These are phyloP conservation scores for Echinometra lucunter DNA, from an alignment of 53 echinoderm and acorn worm species.

Conservation along the genomic window DNA sequence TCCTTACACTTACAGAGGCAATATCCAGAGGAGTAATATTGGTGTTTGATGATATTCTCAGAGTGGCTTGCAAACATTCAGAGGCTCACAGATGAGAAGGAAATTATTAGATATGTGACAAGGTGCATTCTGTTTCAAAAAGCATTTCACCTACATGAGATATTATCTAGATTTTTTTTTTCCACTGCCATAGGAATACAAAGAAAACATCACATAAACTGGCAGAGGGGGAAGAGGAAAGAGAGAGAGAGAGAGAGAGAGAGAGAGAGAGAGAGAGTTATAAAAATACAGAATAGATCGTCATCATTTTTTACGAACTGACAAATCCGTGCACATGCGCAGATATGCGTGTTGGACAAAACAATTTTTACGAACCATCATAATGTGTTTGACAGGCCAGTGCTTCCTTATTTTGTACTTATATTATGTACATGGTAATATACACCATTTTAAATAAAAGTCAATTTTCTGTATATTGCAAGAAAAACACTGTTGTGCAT, in stretches of 20 bases:
- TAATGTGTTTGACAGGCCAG: too few species aligned
- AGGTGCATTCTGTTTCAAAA: neutral
- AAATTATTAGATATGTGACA: neutral
- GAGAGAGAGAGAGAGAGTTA: neutral
- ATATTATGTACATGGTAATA: too few species aligned
- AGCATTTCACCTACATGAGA: neutral
- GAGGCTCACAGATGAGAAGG: neutral
- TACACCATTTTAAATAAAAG: too few species aligned
- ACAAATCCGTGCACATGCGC: too few species aligned
- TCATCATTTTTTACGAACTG: too few species aligned
- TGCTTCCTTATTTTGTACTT: too few species aligned
- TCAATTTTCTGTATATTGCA: too few species aligned
- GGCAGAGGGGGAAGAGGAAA: neutral
- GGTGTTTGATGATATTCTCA: neutral
- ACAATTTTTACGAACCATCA: too few species aligned
- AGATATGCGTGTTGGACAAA: too few species aligned
- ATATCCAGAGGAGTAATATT: constrained; percentile 9
- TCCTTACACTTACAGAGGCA: neutral
- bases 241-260: constrained; percentile 12
- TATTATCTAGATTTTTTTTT: neutral
- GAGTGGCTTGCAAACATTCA: constrained; percentile 11
- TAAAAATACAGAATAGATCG: neutral
- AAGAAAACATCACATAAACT: neutral
- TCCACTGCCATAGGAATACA: neutral
- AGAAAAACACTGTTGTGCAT: too few species aligned